Conservation (phyloP, 2,888 invertebrate genomes). For the Melanchra persicariae region DNA sequence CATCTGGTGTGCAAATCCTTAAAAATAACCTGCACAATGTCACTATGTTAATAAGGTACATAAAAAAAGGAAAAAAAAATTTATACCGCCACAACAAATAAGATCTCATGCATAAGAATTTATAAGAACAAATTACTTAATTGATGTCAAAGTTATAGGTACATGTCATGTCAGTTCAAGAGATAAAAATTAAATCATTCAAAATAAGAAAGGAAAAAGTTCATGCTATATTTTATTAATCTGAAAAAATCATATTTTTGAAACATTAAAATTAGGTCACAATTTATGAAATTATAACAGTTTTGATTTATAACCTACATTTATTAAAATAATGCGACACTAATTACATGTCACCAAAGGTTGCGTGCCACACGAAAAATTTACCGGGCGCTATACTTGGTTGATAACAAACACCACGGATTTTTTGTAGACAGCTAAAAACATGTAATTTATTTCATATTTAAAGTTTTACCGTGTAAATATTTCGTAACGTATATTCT, state of each 20-base stretch:
- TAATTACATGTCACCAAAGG: slow-evolving; percentile 37
- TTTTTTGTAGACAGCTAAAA: slow-evolving; percentile 15
- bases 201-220: too few species aligned
- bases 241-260: background rate
- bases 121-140: too few species aligned
- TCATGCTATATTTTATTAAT: background rate
- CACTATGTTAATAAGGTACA: too few species aligned
- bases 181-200: too few species aligned
- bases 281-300: slow-evolving; percentile 3
- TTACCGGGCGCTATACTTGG: slow-evolving; percentile 17
- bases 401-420: slow-evolving; percentile 33
- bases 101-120: too few species aligned
- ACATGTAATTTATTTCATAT: background rate
- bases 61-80: too few species aligned
- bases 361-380: slow-evolving; percentile 58
- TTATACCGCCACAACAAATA: too few species aligned
- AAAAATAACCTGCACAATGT: too few species aligned
- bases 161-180: too few species aligned
- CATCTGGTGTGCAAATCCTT: too few species aligned
- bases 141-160: too few species aligned
- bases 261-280: slow-evolving; percentile 19
- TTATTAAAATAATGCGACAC: slow-evolving; percentile 31
- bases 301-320: slow-evolving; percentile 26
- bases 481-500: background rate
- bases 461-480: background rate